Evolutionary conservation across 1,140 invertebrate species (phyloP), one percentile per base, ranked within the genome.

Genomic region (Polypedilum pembai): DNA sequence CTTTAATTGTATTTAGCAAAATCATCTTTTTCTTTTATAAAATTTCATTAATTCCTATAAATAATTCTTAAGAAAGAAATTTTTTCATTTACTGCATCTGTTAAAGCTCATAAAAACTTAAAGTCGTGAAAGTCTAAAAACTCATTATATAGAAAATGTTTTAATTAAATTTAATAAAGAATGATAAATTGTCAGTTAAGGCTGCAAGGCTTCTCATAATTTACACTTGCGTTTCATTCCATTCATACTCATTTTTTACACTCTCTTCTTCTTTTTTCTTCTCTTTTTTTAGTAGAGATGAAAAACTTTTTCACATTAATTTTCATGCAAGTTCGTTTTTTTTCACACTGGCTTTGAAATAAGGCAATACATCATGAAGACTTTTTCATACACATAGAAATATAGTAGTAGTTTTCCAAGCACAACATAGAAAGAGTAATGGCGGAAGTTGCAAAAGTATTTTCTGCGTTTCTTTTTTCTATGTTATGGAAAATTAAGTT

Each of bases 271-370:
- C 10, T 15, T 56, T 1, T 15, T 56, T n/a, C 1, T 3, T 56
- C 1, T 56, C 15, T 56, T 56, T 56, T 56, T 56, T 56, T 12
- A 12, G 12, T 4, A 12, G 45, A 56, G 45, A 56, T 56, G 45
- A 69, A 69, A 69, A 69, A 69, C n/a, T 69, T 69, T 69, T 69
- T 69, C 65, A 69, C 65, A 69, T 69, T 69, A 69, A 69, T 69
- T 69, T 69, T 69, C 65, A 69, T 69, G 20, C 45, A 56, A 56
- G 45, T 56, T 56, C 45, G 8, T 45, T 56, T 12, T n/a, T 56
- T 56, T 56, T 56, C n/a, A 56, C n/a, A 12, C 45, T 56, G 45
- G 45, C 45, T 56, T 56, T 56, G 45, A 56, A 56, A 56, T 33
- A 56, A n/a, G 45, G 45, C 45, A 56, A 56, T 56, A 56, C 45